These are phyloP conservation scores for rabbit (Oryctolagus cuniculus) DNA, from an alignment of 2,113 vertebrate genomes.

Conservation along the genomic window mOryCun1.1 NC_091435.1:161291001-161291500, in stretches of 20 bases:
- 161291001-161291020: not conserved
- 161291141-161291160: not conserved
- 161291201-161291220: not conserved
- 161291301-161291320: not conserved
- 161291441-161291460: not conserved
- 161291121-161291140: not conserved
- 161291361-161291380: not conserved
- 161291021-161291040: not conserved
- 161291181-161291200: constrained; percentile 4
- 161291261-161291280: not conserved
- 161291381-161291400: not conserved
- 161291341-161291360: constrained; percentile 29
- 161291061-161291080: not conserved
- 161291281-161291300: not conserved
- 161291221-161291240: not conserved
- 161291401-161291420: not conserved
- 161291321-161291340: not conserved
- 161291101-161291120: no score
- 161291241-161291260: not conserved
- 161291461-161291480: not conserved
- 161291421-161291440: not conserved
- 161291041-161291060: not conserved
- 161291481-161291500: not conserved
- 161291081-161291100: not conserved
- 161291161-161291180: not conserved